Percentiles rank a stretch among this genome's conserved stretches.
phyloP scores from a whole-genome alignment of 2,888 invertebrate species.

The Cephus spinipes region DNA sequence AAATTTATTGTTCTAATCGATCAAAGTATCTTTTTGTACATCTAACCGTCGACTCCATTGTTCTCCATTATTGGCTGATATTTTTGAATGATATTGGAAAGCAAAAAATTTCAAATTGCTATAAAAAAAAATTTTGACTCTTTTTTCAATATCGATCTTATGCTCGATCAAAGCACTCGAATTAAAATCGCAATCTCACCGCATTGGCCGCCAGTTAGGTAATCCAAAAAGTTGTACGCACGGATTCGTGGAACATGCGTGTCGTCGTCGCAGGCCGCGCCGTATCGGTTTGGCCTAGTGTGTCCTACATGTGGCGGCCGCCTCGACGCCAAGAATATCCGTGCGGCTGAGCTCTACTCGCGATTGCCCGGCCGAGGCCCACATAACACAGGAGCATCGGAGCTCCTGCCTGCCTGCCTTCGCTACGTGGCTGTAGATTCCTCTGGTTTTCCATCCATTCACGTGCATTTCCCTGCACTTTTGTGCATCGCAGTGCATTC shows the following conservation, averaged over 20 bases:
- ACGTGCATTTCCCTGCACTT: too few relatives aligned
- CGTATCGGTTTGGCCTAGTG: constrained; percentile 36
- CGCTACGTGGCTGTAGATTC: too few relatives aligned
- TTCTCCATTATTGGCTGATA: neutral
- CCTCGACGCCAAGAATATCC: constrained; percentile 47
- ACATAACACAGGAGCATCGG: neutral
- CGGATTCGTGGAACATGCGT: neutral
- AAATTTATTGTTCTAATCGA: too few relatives aligned
- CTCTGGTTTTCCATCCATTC: too few relatives aligned
- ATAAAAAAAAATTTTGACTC: too few relatives aligned
- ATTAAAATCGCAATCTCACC: neutral
- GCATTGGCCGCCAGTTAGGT: neutral
- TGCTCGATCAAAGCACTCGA: neutral
- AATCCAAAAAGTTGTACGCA: neutral
- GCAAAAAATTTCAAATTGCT: too few relatives aligned
- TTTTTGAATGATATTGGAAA: neutral
- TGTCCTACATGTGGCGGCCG: constrained; percentile 38
- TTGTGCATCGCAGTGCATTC: neutral
- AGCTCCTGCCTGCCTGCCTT: neutral
- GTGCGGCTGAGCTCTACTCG: neutral
- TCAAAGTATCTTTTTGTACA: too few relatives aligned
- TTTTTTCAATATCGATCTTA: neutral
- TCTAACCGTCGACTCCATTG: too few relatives aligned
- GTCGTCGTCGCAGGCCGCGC: constrained; percentile 16
- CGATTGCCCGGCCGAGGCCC: neutral